Percentiles rank a stretch among this genome's conserved stretches.
Conservation (phyloP, 1,140 invertebrate genomes). For the Dreissena polymorpha region DNA sequence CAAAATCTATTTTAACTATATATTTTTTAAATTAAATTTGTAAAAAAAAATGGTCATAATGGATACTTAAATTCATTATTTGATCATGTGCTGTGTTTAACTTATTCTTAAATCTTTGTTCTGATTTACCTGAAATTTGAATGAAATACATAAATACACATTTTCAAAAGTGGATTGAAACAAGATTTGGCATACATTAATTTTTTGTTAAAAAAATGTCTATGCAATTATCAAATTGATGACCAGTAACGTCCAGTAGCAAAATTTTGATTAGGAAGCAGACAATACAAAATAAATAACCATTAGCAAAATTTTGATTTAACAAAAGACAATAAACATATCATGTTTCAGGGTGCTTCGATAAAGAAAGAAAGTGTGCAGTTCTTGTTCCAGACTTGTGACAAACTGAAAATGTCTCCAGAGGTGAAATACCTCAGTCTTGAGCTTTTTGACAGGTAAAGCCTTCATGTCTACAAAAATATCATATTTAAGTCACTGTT, state of each 20-base stretch:
- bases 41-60: too few relatives aligned
- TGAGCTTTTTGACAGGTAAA: slow-evolving; percentile 69
- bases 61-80: too few relatives aligned
- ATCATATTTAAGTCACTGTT: not conserved
- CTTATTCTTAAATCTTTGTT: too few relatives aligned
- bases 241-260: not conserved
- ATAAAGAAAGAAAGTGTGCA: slow-evolving; percentile 52
- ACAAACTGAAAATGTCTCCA: slow-evolving; percentile 55
- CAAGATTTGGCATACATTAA: not conserved
- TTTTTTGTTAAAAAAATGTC: not conserved
- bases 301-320: not conserved
- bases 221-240: not conserved
- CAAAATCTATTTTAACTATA: too few relatives aligned
- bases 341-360: slow-evolving; percentile 57
- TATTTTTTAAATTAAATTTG: too few relatives aligned
- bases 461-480: too few relatives aligned
- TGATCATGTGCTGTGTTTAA: too few relatives aligned
- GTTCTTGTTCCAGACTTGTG: slow-evolving; percentile 66
- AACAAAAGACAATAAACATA: not conserved
- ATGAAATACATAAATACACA: too few relatives aligned
- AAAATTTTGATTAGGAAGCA: not conserved
- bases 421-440: slow-evolving; percentile 64
- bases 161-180: not conserved
- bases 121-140: too few relatives aligned
- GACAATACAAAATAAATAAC: not conserved